Base-by-base conservation (phyloP, 2,113 vertebrate species). In the Ammodytes marinus region DNA sequence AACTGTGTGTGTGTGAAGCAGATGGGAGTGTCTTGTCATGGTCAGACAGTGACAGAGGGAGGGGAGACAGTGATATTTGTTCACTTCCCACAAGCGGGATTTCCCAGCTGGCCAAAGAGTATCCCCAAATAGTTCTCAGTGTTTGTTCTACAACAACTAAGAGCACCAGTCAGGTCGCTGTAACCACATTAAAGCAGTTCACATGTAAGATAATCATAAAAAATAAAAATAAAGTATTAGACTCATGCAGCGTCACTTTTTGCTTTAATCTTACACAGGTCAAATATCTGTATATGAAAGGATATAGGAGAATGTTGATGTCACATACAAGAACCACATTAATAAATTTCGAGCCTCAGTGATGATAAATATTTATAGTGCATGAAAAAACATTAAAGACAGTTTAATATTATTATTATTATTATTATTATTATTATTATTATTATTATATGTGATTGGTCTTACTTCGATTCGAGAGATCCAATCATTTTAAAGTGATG, bases 31-130 rank as follows among this genome's bases (percentile, higher is more conserved):
- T 40, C 13, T 27, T 57, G 47, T 82, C 54, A 45, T 52, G 52
- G 37, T 47, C 27, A 27, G 27, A 19, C 46, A 60, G 4, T 9
- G 39, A 60, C 27, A 53, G 52, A 75, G 58, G 63, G 40, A 64
- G 57, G 45, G 43, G 66, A 27, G 27, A 13, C 10, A 3, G 37
- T 12, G 39, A 61, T 67, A 73, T 76, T 82, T 71, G 45, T 68
- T 85, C 10, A 37, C 61, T 84, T 91, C 85, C 85, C 79, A 87
- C 72, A 85, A n/a, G 42, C 0, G 59, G 47, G 69, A 75, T 78
- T 86, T 90, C 86, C 86, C 84, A 88, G 86, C 81, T 73, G 88
- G 47, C 61, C 39, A 63, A 74, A 69, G 57, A 60, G 60, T 53
- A 77, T 68, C 72, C 76, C 72, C 74, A 85, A 88, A 91, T 54